Evolutionary conservation across 2,888 invertebrate genomes (phyloP).

Genomic region (Apamea epomidion): DNA sequence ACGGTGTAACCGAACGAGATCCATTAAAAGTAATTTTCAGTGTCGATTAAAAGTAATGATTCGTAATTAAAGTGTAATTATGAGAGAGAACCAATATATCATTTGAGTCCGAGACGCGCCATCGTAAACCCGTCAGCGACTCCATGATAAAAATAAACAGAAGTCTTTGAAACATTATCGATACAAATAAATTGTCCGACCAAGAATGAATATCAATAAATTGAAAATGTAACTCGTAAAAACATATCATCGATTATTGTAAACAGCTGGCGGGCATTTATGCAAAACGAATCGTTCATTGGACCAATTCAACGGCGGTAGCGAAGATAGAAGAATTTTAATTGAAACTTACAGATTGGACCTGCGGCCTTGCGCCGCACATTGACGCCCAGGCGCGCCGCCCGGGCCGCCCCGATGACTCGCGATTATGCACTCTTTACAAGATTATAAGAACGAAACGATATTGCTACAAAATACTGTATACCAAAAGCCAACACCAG

Average conservation of each 20-base stretch:
- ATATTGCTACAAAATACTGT: conserved; percentile 29
- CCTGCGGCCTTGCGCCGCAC: conserved; percentile 57
- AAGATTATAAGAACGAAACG: conserved; percentile 34
- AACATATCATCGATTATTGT: conserved; percentile 90
- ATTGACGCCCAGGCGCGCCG: conserved; percentile 40
- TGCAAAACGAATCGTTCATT: conserved; percentile 86
- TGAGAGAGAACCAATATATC: conserved; percentile 73
- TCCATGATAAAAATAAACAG: conserved; percentile 84
- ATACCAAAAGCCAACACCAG: conserved; percentile 9
- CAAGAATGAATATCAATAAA: conserved; percentile 88
- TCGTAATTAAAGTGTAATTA: conserved; percentile 77
- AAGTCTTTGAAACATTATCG: conserved; percentile 86
- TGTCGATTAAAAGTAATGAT: conserved; percentile 67
- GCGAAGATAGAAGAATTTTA: conserved; percentile 81
- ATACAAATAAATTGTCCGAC: conserved; percentile 88
- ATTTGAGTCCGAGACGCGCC: conserved; percentile 71
- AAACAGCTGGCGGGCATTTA: conserved; percentile 90
- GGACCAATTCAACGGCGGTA: conserved; percentile 87
- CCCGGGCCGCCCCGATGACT: conserved; percentile 42
- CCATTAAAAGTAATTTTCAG: conserved; percentile 59
- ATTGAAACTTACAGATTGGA: conserved; percentile 79
- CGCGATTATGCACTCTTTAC: conserved; percentile 38
- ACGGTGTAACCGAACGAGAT: conserved; percentile 57
- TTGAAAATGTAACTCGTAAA: conserved; percentile 88
- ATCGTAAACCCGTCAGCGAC: conserved; percentile 80